Conservation (phyloP, 2,888 invertebrate genomes). For the Lingula anatina region DNA sequence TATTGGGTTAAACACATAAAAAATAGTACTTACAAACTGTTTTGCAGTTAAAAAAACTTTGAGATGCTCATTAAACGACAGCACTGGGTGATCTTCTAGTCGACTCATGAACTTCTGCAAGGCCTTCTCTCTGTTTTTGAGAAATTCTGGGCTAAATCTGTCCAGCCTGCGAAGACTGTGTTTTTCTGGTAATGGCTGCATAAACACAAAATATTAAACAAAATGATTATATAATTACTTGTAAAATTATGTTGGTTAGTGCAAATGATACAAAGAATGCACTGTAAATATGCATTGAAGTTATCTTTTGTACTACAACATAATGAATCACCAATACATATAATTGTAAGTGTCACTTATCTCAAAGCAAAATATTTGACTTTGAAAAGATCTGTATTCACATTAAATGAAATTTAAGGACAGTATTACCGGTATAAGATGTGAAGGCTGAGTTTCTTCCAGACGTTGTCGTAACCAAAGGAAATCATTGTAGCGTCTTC, state of each 20-base stretch:
- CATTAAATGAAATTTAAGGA: no score
- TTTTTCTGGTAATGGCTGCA: slow-evolving; percentile 66
- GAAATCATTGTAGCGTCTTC: slow-evolving; percentile 69
- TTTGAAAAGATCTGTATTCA: no score
- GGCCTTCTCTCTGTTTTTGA: slow-evolving; percentile 63
- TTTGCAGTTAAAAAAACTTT: slow-evolving; percentile 65
- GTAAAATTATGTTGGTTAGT: no score
- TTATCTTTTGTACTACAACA: neutral
- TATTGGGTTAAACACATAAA: neutral
- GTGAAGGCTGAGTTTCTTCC: slow-evolving; percentile 63
- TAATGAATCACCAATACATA: slow-evolving; percentile 3
- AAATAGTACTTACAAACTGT: no score
- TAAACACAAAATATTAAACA: slow-evolving; percentile 22
- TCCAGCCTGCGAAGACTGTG: slow-evolving; percentile 66
- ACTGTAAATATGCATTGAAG: neutral
- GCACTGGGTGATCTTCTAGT: slow-evolving; percentile 65
- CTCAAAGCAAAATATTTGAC: neutral
- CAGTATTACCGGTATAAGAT: slow-evolving; percentile 67
- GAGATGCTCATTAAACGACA: slow-evolving; percentile 64
- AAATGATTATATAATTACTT: neutral
- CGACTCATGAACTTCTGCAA: slow-evolving; percentile 64
- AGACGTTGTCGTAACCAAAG: slow-evolving; percentile 65
- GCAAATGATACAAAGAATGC: no score
- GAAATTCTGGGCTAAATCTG: slow-evolving; percentile 68
- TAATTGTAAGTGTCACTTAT: neutral